Percentiles rank a stretch among this genome's conserved stretches.
Evolutionary conservation across 2,797 vertebrate genomes (phyloP).

Genomic region (Ctenopoma kingsleyae): DNA sequence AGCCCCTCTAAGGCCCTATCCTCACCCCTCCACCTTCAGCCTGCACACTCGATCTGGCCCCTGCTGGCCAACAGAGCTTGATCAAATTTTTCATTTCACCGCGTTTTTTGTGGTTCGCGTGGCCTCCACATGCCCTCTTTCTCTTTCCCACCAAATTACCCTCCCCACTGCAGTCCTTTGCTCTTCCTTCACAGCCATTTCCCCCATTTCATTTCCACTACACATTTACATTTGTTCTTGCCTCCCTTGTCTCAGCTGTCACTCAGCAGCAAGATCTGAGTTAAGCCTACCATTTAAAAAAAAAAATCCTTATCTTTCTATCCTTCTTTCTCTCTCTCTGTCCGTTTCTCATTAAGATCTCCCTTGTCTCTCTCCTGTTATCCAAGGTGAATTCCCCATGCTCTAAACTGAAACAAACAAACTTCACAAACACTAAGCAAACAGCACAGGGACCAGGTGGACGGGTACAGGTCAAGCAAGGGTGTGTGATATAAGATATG

Average conservation of each 20-base stretch:
- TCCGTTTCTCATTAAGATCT: conserved; percentile 8
- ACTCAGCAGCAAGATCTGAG: conserved; percentile 24
- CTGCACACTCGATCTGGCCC: conserved; percentile 68
- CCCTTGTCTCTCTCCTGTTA: conserved; percentile 10
- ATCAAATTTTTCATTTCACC: conserved; percentile 79
- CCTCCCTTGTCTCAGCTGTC: conserved; percentile 46
- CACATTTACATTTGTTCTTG: conserved; percentile 18
- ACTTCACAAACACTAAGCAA: conserved; percentile 81
- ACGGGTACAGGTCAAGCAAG: conserved; percentile 36
- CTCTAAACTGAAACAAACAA: conserved; percentile 72
- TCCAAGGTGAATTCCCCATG: conserved; percentile 33
- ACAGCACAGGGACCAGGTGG: conserved; percentile 77
- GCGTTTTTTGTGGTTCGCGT: conserved; percentile 59
- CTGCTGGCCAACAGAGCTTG: conserved; percentile 81
- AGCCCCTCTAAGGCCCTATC: conserved; percentile 73
- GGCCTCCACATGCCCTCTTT: conserved; percentile 62
- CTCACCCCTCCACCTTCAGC: conserved; percentile 75
- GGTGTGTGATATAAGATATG: conserved; percentile 11
- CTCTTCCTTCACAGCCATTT: conserved; percentile 26
- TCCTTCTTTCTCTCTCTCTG: background rate
- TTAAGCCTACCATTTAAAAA: conserved; percentile 49
- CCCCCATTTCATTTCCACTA: conserved; percentile 28
- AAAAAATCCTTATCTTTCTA: conserved; percentile 18
- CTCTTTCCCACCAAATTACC: conserved; percentile 49
- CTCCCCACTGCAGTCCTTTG: conserved; percentile 26